A percentile compares a stretch with the other conserved stretches of the same genome.
Evolutionary conservation across 2,113 vertebrate species (phyloP).

Genomic region (Psammodynastes pulverulentus): DNA sequence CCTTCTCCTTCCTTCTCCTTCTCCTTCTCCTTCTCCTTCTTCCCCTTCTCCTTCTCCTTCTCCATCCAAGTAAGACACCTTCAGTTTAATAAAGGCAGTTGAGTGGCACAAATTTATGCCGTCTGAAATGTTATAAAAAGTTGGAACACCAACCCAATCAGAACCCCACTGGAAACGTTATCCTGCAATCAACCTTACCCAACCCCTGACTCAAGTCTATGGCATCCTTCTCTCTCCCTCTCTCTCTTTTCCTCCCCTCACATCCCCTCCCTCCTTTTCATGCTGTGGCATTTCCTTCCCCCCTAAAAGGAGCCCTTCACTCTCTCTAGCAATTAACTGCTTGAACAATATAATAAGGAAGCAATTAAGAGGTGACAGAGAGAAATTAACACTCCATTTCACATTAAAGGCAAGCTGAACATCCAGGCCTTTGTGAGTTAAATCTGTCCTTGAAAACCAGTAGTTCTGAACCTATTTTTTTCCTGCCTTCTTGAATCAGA

Average conservation of each 20-base stretch:
- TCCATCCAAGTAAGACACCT: not conserved
- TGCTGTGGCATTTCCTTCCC: constrained; percentile 82
- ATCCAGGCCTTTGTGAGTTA: constrained; percentile 79
- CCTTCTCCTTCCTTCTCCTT: too few species aligned
- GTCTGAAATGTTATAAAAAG: too few species aligned
- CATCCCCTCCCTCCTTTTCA: constrained; percentile 69
- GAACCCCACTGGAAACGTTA: constrained; percentile 65
- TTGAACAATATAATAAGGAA: constrained; percentile 86
- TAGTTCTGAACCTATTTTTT: constrained; percentile 76
- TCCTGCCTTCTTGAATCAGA: constrained; percentile 71
- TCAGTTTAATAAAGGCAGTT: too few species aligned
- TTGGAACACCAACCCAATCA: too few species aligned
- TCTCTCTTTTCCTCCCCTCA: constrained; percentile 44
- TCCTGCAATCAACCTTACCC: constrained; percentile 66
- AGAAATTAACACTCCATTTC: constrained; percentile 86
- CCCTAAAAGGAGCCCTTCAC: constrained; percentile 81
- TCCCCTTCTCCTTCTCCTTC: not conserved
- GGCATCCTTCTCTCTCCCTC: constrained; percentile 52
- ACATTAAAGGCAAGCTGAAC: constrained; percentile 84
- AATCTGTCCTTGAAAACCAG: constrained; percentile 79
- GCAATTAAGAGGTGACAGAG: constrained; percentile 85
- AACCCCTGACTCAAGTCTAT: constrained; percentile 67
- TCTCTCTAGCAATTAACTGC: constrained; percentile 84
- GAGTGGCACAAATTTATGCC: too few species aligned
- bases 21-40: too few species aligned